These are phyloP conservation scores for Trinorchestia longiramus DNA, from an alignment of 1,140 invertebrate genomes.

Conservation along the genomic window DNA sequence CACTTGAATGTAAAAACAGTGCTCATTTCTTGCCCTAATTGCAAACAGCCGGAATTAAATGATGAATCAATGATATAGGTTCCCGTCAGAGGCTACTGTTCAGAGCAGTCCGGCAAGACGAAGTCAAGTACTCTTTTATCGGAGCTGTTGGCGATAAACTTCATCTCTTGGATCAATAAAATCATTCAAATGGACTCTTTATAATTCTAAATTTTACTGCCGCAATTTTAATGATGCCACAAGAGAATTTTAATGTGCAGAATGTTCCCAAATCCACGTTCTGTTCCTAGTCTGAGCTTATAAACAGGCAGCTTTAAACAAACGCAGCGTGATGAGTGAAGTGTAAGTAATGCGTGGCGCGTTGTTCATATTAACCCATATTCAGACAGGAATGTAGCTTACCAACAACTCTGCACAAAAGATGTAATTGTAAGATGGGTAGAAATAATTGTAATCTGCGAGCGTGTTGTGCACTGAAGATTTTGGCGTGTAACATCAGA, in stretches of 20 bases:
- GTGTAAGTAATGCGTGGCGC: neutral
- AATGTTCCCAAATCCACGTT: neutral
- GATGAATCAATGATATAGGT: neutral
- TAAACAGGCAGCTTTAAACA: neutral
- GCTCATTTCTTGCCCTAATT: neutral
- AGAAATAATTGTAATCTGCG: neutral
- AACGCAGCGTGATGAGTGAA: neutral
- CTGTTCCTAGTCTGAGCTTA: neutral
- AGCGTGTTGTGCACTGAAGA: neutral
- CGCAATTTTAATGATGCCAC: constrained; percentile 13
- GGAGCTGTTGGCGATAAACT: neutral
- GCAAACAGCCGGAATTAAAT: neutral
- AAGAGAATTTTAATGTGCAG: constrained; percentile 16
- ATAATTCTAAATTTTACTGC: constrained; percentile 23
- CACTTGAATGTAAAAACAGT: neutral
- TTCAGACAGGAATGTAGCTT: neutral
- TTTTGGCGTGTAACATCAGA: neutral
- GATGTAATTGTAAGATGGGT: neutral
- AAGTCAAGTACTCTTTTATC: neutral
- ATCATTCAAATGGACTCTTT: constrained; percentile 47
- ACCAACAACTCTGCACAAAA: neutral
- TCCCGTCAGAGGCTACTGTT: neutral
- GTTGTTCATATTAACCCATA: neutral
- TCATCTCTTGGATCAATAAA: constrained; percentile 36
- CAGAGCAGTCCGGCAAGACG: neutral